A percentile compares a stretch with the other conserved stretches of the same genome.
Evolutionary conservation across 92 coral and sea anemone species (phyloP).

Genomic region (Heteractis magnifica): DNA sequence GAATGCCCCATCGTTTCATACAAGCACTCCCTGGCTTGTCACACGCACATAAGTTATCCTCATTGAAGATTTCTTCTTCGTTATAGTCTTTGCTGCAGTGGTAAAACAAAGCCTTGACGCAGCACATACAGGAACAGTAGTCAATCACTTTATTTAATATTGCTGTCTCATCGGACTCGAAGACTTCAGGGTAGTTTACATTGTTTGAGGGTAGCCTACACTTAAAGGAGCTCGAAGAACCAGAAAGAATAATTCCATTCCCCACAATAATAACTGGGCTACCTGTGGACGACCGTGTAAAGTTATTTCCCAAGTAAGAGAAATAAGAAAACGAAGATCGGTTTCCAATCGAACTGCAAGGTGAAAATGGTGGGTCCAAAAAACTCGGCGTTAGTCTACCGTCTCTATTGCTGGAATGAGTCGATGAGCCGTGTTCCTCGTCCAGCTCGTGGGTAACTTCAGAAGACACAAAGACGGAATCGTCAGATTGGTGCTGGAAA

Average conservation of each 20-base stretch:
- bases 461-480: not conserved
- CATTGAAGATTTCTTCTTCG: not conserved
- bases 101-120: constrained; percentile 10
- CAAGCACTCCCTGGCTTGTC: not conserved
- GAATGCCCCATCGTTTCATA: not conserved
- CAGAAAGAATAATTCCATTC: not conserved
- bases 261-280: not conserved
- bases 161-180: not conserved
- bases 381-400: not conserved
- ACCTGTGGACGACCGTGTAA: not conserved
- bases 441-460: not conserved
- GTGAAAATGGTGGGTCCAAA: not conserved
- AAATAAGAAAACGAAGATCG: not conserved
- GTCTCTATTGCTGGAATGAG: not conserved
- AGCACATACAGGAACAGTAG: constrained; percentile 20
- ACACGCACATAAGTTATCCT: constrained; percentile 1
- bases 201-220: not conserved
- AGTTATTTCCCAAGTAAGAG: not conserved
- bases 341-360: not conserved
- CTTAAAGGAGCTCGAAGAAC: not conserved
- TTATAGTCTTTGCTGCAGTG: constrained; percentile 2
- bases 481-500: not conserved
- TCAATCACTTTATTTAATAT: not conserved
- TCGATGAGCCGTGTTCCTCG: not conserved
- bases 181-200: not conserved